Conservation (phyloP, 2,888 invertebrate species). For the Melinaea marsaeus region DNA sequence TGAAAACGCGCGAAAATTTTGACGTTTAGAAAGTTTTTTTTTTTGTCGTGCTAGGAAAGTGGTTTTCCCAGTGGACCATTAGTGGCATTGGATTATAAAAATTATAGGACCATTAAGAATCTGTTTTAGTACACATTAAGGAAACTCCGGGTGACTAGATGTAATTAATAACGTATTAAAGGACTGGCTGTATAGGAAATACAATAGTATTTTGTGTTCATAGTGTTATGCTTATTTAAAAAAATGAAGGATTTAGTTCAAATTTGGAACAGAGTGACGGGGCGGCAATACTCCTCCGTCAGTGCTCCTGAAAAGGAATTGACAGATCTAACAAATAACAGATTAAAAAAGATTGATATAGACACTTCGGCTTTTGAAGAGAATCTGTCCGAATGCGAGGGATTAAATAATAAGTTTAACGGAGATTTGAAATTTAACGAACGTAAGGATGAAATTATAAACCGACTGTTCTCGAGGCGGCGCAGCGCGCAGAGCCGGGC, state of each 20-base stretch:
- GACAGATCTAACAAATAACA: constrained; percentile 53
- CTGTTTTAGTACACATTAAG: no score
- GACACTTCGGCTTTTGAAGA: constrained; percentile 52
- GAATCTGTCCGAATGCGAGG: constrained; percentile 63
- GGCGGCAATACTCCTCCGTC: constrained; percentile 76
- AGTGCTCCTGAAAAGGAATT: constrained; percentile 59
- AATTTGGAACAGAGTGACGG: constrained; percentile 76
- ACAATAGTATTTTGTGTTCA: not conserved
- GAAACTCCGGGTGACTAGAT: not conserved
- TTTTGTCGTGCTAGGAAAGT: no score
- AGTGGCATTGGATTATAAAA: no score
- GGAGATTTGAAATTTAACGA: constrained; percentile 61
- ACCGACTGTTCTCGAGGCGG: constrained; percentile 58
- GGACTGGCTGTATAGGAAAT: not conserved
- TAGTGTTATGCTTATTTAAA: constrained; percentile 24
- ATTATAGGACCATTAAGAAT: no score
- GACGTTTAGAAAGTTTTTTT: not conserved
- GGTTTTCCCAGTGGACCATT: no score
- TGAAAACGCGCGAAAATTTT: constrained; percentile 18
- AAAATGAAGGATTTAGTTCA: constrained; percentile 81
- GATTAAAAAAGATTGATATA: constrained; percentile 52
- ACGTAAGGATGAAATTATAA: constrained; percentile 62
- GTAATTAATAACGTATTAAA: constrained; percentile 3
- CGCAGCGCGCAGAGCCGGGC: constrained; percentile 50
- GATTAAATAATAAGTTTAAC: constrained; percentile 53